Percentiles rank a stretch among this genome's conserved stretches.
Conservation (phyloP, 2,113 vertebrate species). For the Cryptomyrus ogoouensis region DNA sequence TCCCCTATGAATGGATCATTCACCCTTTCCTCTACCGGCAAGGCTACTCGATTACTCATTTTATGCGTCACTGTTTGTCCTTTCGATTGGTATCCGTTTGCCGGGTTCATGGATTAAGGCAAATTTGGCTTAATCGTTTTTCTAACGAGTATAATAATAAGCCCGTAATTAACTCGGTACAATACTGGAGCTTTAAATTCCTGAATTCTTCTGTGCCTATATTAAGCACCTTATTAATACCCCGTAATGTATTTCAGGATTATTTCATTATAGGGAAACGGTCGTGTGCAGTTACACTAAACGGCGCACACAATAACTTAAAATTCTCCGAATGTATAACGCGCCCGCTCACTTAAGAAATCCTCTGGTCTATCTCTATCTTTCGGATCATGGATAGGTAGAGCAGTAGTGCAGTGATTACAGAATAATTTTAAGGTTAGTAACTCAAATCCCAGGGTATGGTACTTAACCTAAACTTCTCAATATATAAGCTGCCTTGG, state of each 20-base stretch:
- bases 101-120: not conserved
- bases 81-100: not conserved
- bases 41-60: not conserved
- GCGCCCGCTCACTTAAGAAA: not conserved
- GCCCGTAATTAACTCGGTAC: not conserved
- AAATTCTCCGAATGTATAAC: not conserved
- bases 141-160: not conserved
- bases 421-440: not conserved
- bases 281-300: not conserved
- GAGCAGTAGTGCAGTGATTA: not conserved
- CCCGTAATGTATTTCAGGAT: not conserved
- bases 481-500: not conserved
- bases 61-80: not conserved
- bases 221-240: slow-evolving; percentile 4
- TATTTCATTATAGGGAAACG: not conserved
- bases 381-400: not conserved
- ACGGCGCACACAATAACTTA: not conserved
- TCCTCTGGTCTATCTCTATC: not conserved
- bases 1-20: not conserved
- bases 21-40: not conserved
- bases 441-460: not conserved
- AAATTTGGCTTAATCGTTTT: not conserved
- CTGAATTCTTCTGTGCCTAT: not conserved
- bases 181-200: not conserved
- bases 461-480: not conserved